phyloP scores from a whole-genome alignment of 1,140 invertebrate species.

The Brachionus koreanus region DNA sequence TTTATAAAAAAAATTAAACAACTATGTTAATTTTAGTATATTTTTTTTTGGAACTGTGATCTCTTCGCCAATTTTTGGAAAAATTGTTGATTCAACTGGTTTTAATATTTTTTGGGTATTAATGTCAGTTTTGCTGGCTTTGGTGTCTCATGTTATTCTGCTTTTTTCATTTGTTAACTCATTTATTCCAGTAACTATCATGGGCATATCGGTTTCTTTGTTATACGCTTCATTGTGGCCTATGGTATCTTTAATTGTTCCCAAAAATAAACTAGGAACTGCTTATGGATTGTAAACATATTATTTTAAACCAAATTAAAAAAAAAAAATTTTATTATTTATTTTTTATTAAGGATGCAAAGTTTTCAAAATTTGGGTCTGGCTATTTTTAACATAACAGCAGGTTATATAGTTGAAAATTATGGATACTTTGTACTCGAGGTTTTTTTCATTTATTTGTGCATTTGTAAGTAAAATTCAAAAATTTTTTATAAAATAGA shows the following conservation, averaged over 20 bases:
- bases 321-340: not conserved
- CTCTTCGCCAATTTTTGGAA: conserved; percentile 81
- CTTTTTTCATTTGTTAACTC: conserved; percentile 81
- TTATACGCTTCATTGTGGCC: conserved; percentile 91
- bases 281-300: conserved; percentile 86
- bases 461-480: not conserved
- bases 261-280: conserved; percentile 86
- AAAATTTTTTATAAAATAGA: not conserved
- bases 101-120: conserved; percentile 84
- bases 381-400: conserved; percentile 76
- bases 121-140: conserved; percentile 71
- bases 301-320: not conserved
- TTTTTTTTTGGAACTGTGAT: conserved; percentile 84
- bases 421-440: conserved; percentile 83
- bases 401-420: conserved; percentile 80
- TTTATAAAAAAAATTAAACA: not conserved
- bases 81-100: conserved; percentile 81
- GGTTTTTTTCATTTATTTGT: conserved; percentile 71
- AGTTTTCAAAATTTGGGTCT: conserved; percentile 89
- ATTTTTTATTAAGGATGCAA: conserved; percentile 72
- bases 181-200: conserved; percentile 75
- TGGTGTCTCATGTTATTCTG: conserved; percentile 73
- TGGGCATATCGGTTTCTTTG: conserved; percentile 86
- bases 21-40: not conserved
- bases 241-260: conserved; percentile 81